Conservation (phyloP, 2,113 vertebrate species). For the Sapajus apella region DNA sequence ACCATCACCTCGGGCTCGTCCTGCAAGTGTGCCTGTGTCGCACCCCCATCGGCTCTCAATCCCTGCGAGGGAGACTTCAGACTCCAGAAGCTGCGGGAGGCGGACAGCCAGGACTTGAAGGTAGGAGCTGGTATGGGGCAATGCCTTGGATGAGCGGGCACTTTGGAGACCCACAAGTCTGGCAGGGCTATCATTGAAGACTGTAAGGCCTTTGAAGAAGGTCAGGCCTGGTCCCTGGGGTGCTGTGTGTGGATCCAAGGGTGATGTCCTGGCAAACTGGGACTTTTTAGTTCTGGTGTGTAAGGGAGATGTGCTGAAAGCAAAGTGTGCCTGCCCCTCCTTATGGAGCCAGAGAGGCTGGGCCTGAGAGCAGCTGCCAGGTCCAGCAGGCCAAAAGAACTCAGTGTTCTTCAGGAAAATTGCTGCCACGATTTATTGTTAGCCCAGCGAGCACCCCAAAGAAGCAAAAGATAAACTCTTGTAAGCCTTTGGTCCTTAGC, state of each 20-base stretch:
- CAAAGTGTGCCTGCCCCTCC: background rate
- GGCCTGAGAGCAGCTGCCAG: slow-evolving; percentile 19
- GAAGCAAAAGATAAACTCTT: background rate
- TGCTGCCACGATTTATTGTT: background rate
- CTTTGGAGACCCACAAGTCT: background rate
- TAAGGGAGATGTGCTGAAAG: background rate
- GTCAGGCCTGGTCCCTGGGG: background rate
- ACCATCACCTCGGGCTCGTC: slow-evolving; percentile 92
- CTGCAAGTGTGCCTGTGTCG: slow-evolving; percentile 96
- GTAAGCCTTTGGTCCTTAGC: background rate
- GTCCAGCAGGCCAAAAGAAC: slow-evolving; percentile 30
- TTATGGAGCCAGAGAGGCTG: background rate
- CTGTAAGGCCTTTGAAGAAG: background rate
- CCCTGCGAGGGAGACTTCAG: slow-evolving; percentile 94
- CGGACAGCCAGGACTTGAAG: slow-evolving; percentile 91
- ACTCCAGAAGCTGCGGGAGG: slow-evolving; percentile 91
- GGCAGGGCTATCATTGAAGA: background rate
- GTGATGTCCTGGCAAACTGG: background rate
- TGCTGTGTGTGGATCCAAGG: background rate
- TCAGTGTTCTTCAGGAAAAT: background rate
- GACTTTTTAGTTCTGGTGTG: background rate
- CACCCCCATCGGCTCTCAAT: slow-evolving; percentile 93
- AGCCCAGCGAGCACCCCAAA: background rate
- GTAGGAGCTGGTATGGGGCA: slow-evolving; percentile 78
- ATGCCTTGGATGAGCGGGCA: background rate